Base-by-base conservation (phyloP, 2,888 invertebrate genomes). In the Choreutis nemorana region DNA sequence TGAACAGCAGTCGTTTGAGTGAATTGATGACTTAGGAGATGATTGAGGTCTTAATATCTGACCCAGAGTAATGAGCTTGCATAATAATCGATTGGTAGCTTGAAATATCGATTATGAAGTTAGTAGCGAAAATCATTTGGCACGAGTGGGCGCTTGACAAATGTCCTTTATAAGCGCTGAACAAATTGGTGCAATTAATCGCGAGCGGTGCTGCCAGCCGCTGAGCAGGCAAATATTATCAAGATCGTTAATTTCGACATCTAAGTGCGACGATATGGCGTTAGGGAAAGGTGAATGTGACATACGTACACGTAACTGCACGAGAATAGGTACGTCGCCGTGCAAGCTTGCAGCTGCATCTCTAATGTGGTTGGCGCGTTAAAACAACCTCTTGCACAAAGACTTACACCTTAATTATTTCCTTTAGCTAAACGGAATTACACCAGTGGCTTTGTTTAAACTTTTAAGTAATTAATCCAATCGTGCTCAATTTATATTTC, bases 101-200 rank as follows among this genome's bases (percentile, higher is more conserved):
- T 45, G 48, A 50, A 61, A 61, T 66, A 77, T 72, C 70, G 68
- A 77, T 75, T 70, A 70, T 68, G 68, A 71, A 73, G 62, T 70
- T 66, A 59, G 67, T 61, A n/a, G 64, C 55, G 65, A 64, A 67
- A 73, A 72, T 71, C 64, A 71, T 70, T 60, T 55, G 57, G 58
- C 52, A 50, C 56, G 63, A 59, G 66, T 53, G 65, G 64, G 58
- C 52, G 51, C 61, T 66, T 73, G 73, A 77, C 72, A 72, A 75
- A 77, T 77, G 71, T 55, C 63, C 58, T 68, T 71, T 73, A 72
- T 72, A 72, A 77, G 73, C 67, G 61, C 51, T 52, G 67, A 67
- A 78, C 75, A 77, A 77, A 78, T 75, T 75, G 67, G 60, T 57
- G 67, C 67, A 59, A 78, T 77, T 72, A 75, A 75, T 77, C 65